Percentiles rank a stretch among this genome's conserved stretches.
These are phyloP conservation scores for Drosophila equinoxialis DNA, from an alignment of 1,140 invertebrate species.

Conservation along the genomic window DNA sequence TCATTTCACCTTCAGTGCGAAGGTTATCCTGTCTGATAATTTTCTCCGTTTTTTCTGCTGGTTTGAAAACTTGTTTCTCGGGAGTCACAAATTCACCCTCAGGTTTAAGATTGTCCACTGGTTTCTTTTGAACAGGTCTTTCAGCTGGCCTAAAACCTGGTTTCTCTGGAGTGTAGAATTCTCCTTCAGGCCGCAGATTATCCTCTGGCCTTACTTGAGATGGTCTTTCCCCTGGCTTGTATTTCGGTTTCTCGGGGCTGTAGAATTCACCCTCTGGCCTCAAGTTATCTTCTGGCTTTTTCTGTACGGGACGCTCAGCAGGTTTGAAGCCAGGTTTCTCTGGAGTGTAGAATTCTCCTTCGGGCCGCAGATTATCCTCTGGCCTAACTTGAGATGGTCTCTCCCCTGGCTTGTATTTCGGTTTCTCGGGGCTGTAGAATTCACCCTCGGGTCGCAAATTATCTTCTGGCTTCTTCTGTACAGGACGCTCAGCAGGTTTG, in stretches of 20 bases:
- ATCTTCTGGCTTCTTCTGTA: slow-evolving; percentile 84
- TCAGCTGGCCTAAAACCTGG: background rate
- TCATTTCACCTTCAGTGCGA: slow-evolving; percentile 84
- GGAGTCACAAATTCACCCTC: slow-evolving; percentile 80
- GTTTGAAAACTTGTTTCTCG: slow-evolving; percentile 16
- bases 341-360: slow-evolving; percentile 55
- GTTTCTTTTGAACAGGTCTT: slow-evolving; percentile 85
- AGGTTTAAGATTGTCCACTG: slow-evolving; percentile 85
- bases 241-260: background rate
- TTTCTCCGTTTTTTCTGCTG: slow-evolving; percentile 77
- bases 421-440: slow-evolving; percentile 80
- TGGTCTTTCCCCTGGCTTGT: background rate
- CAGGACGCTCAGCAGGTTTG: slow-evolving; percentile 83
- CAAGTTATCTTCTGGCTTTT: slow-evolving; percentile 85
- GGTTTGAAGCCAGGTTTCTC: slow-evolving; percentile 71
- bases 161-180: slow-evolving; percentile 3
- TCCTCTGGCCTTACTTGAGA: background rate
- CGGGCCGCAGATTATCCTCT: slow-evolving; percentile 61
- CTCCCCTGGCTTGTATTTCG: slow-evolving; percentile 83
- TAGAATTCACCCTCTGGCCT: slow-evolving; percentile 2
- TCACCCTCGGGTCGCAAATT: slow-evolving; percentile 86
- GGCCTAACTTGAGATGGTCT: slow-evolving; percentile 82
- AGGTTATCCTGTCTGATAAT: slow-evolving; percentile 84
- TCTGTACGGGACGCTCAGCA: slow-evolving; percentile 72
- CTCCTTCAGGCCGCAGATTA: background rate